Conservation (phyloP, 1,140 invertebrate genomes). For the Armadillidium nasatum region DNA sequence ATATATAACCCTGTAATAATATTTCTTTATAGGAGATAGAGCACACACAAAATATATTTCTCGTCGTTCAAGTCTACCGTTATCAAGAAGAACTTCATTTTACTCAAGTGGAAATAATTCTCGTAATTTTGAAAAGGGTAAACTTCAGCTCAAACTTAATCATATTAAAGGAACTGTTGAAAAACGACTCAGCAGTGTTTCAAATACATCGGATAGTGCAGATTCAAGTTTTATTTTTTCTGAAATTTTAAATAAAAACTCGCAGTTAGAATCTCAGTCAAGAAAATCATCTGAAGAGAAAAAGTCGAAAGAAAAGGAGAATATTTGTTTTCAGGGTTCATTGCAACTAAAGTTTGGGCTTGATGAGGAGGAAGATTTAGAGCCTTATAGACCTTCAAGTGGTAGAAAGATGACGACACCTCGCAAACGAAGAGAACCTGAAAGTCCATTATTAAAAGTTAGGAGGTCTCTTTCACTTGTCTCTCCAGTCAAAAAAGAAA, state of each 20-base stretch:
- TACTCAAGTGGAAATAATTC: background rate
- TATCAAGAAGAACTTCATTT: background rate
- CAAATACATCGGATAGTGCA: background rate
- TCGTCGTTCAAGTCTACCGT: background rate
- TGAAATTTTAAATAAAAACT: background rate
- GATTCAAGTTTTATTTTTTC: conserved; percentile 6
- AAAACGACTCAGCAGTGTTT: background rate
- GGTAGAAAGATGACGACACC: background rate
- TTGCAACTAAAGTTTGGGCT: background rate
- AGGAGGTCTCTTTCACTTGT: background rate
- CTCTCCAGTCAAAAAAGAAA: background rate
- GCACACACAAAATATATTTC: no score
- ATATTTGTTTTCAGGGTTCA: background rate
- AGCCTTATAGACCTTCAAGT: background rate
- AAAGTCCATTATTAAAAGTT: background rate
- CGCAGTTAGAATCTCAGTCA: background rate
- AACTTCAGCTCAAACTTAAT: background rate
- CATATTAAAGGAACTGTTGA: background rate
- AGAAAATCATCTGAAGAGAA: no score
- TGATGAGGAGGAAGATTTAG: background rate
- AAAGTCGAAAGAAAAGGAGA: background rate
- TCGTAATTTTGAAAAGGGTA: background rate
- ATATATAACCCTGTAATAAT: no score
- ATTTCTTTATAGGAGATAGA: no score
- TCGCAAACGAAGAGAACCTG: background rate